phyloP scores from a whole-genome alignment of 1,140 invertebrate genomes.

The Drosophila cardini region DNA sequence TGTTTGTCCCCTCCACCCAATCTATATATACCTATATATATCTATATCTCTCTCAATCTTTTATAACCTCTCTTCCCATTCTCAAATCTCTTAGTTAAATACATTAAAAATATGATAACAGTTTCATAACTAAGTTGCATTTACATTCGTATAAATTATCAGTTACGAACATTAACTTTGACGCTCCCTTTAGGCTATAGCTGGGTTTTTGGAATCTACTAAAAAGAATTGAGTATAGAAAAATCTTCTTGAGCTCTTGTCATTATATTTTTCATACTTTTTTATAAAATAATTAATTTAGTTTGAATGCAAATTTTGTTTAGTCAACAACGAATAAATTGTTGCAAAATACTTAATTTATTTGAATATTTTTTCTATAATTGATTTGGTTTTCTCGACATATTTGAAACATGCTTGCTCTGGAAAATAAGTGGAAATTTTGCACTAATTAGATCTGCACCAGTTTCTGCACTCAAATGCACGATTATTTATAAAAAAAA shows the following conservation, averaged over 20 bases:
- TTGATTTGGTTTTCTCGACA: slow-evolving; percentile 8
- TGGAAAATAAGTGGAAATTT: slow-evolving; percentile 34
- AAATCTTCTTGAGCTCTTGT: slow-evolving; percentile 60
- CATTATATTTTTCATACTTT: slow-evolving; percentile 73
- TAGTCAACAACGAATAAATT: slow-evolving; percentile 79
- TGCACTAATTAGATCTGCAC: slow-evolving; percentile 66
- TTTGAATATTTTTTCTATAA: slow-evolving; percentile 17
- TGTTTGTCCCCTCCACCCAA: slow-evolving; percentile 29
- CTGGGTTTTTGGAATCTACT: slow-evolving; percentile 47
- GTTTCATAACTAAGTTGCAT: slow-evolving; percentile 58
- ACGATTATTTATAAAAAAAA: slow-evolving; percentile 64
- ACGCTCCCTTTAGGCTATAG: slow-evolving; percentile 40
- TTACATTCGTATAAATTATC: slow-evolving; percentile 53
- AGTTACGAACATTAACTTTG: slow-evolving; percentile 51
- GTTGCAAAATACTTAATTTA: slow-evolving; percentile 56
- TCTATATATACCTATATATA: slow-evolving; percentile 16
- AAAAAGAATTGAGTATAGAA: slow-evolving; percentile 49
- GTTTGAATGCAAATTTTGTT: slow-evolving; percentile 66
- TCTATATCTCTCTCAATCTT: no score
- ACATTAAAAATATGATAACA: slow-evolving; percentile 47
- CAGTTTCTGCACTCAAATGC: slow-evolving; percentile 68
- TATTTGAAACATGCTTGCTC: slow-evolving; percentile 42
- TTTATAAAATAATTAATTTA: slow-evolving; percentile 52
- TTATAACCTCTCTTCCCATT: slow-evolving; percentile 10
- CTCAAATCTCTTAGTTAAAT: slow-evolving; percentile 55